A percentile compares a stretch with the other conserved stretches of the same genome.
These are phyloP conservation scores for Smittia aterrima DNA, from an alignment of 2,888 invertebrate genomes.

Conservation along the genomic window DNA sequence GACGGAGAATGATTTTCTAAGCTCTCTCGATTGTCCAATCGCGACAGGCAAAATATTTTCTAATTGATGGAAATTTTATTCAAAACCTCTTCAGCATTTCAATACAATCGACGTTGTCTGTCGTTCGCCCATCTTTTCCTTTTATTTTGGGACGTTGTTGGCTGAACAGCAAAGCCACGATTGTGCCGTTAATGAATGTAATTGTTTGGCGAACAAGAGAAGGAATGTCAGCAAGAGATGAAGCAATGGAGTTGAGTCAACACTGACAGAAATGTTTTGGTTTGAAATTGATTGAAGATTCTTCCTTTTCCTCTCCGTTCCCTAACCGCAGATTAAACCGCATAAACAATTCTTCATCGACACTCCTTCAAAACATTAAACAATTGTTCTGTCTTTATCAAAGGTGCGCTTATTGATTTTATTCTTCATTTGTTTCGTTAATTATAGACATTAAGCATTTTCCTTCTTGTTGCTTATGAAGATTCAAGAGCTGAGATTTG, in stretches of 20 bases:
- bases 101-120: background rate
- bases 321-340: no score
- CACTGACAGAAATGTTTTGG: no score
- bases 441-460: conserved; percentile 12
- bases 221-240: no score
- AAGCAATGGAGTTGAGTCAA: no score
- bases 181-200: no score
- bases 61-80: conserved; percentile 18
- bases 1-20: background rate
- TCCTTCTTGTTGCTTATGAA: background rate
- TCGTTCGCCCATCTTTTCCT: no score
- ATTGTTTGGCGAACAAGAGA: no score
- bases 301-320: no score
- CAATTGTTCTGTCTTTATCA: conserved; percentile 29
- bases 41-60: background rate
- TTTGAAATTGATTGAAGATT: no score
- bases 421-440: conserved; percentile 4
- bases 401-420: conserved; percentile 39
- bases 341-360: no score
- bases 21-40: background rate
- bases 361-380: background rate
- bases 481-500: background rate
- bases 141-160: no score
- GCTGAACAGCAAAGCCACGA: no score
- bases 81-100: background rate